Percentiles rank a stretch among this genome's conserved stretches.
These are phyloP conservation scores for Oreotragus oreotragus DNA, from an alignment of 2,113 vertebrate species.

Conservation along the genomic window DNA sequence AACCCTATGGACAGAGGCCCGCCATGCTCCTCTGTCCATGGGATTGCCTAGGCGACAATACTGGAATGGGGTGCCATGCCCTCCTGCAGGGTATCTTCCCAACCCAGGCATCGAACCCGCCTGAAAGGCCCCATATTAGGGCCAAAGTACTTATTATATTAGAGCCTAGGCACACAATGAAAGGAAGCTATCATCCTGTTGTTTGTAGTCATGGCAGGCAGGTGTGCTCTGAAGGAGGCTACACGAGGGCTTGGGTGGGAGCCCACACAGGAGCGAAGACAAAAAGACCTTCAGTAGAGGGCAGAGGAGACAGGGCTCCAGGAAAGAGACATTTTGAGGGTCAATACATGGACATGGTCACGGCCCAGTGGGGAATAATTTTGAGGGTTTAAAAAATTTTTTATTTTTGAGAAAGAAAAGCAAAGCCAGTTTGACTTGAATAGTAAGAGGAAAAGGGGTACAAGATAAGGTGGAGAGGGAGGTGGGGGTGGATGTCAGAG, in stretches of 20 bases:
- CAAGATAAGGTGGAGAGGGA: background rate
- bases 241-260: background rate
- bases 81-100: background rate
- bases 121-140: background rate
- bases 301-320: background rate
- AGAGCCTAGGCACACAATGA: background rate
- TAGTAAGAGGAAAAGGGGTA: background rate
- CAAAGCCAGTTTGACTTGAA: background rate
- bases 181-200: fast-evolving
- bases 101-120: fast-evolving
- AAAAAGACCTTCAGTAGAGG: background rate
- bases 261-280: background rate
- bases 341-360: fast-evolving
- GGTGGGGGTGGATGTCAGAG: background rate
- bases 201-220: background rate
- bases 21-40: background rate
- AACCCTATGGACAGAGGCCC: background rate
- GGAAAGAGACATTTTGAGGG: background rate
- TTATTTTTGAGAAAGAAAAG: background rate
- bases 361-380: background rate
- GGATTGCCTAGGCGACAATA: background rate
- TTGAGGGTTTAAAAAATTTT: background rate
- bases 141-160: background rate
- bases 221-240: background rate
- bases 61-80: background rate